These are phyloP conservation scores for Ceratosolen solmsi DNA, from an alignment of 1,140 invertebrate species.

Conservation along the genomic window DNA sequence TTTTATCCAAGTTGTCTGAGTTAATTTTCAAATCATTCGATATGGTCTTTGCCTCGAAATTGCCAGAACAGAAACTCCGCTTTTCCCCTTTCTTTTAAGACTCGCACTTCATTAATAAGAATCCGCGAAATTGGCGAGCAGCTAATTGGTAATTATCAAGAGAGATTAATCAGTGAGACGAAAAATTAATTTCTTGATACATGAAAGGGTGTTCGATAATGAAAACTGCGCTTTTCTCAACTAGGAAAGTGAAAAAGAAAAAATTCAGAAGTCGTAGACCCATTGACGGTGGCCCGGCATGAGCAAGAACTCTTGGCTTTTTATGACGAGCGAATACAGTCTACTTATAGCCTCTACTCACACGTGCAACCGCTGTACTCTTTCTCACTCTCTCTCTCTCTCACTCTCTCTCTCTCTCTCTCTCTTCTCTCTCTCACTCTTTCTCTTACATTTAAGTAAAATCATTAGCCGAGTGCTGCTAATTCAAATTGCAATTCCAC, in stretches of 20 bases:
- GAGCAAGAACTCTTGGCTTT: neutral
- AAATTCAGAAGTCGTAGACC: neutral
- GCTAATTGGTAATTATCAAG: slow-evolving; percentile 23
- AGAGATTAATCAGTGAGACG: neutral
- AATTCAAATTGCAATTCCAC: slow-evolving; percentile 72
- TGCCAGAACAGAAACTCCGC: too few relatives aligned
- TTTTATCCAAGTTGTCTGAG: too few relatives aligned
- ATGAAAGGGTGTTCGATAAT: slow-evolving; percentile 4
- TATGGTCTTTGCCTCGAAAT: too few relatives aligned
- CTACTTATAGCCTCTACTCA: slow-evolving; percentile 40
- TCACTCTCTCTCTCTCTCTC: slow-evolving; percentile 52
- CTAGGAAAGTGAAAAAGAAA: slow-evolving; percentile 31
- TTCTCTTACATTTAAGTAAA: slow-evolving; percentile 51
- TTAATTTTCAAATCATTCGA: too few relatives aligned
- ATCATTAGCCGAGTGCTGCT: slow-evolving; percentile 68
- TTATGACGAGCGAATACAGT: slow-evolving; percentile 53
- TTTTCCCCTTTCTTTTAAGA: neutral
- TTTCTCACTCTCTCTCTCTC: neutral
- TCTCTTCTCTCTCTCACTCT: slow-evolving; percentile 52
- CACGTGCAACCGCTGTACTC: neutral
- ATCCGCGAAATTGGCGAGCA: neutral
- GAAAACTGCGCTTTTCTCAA: slow-evolving; percentile 45
- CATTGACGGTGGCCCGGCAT: neutral
- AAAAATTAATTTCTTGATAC: slow-evolving; percentile 35
- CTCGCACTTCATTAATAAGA: neutral